Evolutionary conservation across 1,140 invertebrate species (phyloP), one percentile per base, ranked within the genome.

Genomic region (Lordiphosa collinella): DNA sequence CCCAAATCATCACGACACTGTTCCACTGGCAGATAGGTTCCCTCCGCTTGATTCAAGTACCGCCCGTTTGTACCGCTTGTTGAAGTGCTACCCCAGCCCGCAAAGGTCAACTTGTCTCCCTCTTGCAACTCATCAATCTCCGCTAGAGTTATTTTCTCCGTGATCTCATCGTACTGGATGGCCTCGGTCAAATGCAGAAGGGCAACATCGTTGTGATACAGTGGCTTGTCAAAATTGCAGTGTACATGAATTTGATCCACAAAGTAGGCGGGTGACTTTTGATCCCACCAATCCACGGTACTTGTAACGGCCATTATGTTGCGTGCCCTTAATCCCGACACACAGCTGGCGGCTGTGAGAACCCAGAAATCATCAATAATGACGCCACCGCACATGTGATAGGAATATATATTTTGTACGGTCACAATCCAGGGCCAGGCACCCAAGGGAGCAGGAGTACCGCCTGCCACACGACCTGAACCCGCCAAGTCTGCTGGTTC

Each of bases 161-260:
- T 89, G 14, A 88, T 80, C 0, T 90, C 88, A 13, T 78, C 75
- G 22, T 53, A 89, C 11, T 63, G 51, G 3, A 92, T 90, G 1
- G 69, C 49, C 0, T 62, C 47, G 0, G 4, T 9, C 10, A 91
- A 44, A 37, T 87, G 87, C 0, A 92, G 50, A 0, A 92, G 53
- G 22, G 90, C 91, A 22, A 92, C 89, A 37, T 92, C 92, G 61
- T 92, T 92, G 37, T 64, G 68, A 62, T 86, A 89, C 3, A 74
- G 44, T 1, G 88, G 88, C 38, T 78, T 64, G 47, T 88, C 80
- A 12, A 90, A 88, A 38, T 86, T 87, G 34, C 84, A 87, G 11
- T 88, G 87, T 0, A 72, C 40, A 18, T 72, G 53, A 1, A 88
- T 79, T 32, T 66, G 38, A 9, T 69, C 57, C 22, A 80, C 79